phyloP scores from a whole-genome alignment of 1,140 invertebrate genomes.

The Physella acuta region DNA sequence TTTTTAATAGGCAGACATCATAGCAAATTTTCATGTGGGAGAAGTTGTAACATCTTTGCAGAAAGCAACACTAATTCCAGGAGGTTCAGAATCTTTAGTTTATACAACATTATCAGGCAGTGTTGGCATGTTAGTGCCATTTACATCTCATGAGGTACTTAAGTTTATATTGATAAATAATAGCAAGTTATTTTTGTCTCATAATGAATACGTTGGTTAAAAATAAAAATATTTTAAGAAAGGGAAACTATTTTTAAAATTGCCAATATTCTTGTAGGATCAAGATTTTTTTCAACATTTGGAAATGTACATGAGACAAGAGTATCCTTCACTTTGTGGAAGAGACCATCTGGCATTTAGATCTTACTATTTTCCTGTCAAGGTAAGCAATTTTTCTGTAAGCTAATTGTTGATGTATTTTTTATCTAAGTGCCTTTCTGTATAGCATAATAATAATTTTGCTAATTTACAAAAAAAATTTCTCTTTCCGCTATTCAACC shows the following conservation, averaged over 20 bases:
- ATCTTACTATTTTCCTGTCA: constrained; percentile 97
- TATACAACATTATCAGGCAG: constrained; percentile 93
- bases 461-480: neutral
- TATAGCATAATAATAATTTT: neutral
- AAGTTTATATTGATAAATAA: constrained; percentile 8
- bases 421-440: neutral
- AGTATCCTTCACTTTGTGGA: constrained; percentile 93
- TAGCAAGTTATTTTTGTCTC: too few species aligned
- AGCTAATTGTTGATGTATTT: neutral
- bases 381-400: constrained; percentile 65
- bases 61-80: constrained; percentile 94
- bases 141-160: constrained; percentile 86
- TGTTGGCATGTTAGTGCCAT: constrained; percentile 93
- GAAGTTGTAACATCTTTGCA: constrained; percentile 75
- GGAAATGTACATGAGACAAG: constrained; percentile 99
- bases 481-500: neutral
- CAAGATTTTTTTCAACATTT: constrained; percentile 99
- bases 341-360: constrained; percentile 95
- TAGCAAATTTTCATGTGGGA: constrained; percentile 92
- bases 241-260: too few species aligned
- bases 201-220: too few species aligned
- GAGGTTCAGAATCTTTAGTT: constrained; percentile 91
- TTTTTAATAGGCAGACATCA: constrained; percentile 84
- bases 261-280: constrained; percentile 69
- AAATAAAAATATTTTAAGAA: too few species aligned